Conservation (phyloP, 1,140 invertebrate genomes). For the Trichogramma pretiosum region DNA sequence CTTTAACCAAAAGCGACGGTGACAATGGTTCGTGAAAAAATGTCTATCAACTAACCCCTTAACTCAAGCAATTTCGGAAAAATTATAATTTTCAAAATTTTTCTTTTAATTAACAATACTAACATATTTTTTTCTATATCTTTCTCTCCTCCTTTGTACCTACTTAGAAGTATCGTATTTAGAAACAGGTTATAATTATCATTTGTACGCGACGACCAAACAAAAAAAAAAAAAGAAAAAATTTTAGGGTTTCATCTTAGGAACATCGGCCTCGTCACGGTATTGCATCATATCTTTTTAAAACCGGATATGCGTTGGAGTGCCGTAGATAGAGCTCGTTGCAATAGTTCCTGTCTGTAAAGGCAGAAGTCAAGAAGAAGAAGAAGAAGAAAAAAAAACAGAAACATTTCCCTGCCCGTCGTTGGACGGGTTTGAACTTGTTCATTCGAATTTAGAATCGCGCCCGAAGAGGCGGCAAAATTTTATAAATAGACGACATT, state of each 20-base stretch:
- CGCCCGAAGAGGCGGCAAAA: no score
- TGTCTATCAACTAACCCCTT: not conserved
- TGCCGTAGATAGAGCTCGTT: not conserved
- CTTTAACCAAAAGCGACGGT: not conserved
- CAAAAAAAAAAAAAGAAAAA: no score
- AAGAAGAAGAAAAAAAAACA: not conserved
- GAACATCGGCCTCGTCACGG: no score
- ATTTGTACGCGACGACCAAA: no score
- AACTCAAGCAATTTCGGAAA: no score
- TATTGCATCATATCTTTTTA: no score
- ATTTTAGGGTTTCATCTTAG: no score
- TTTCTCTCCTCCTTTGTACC: no score
- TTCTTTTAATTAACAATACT: not conserved
- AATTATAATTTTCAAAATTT: not conserved
- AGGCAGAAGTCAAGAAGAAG: not conserved
- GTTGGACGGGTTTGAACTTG: not conserved
- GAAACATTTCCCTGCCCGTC: not conserved
- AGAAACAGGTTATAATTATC: no score
- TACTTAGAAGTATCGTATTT: no score
- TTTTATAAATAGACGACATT: no score
- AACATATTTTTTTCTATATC: no score
- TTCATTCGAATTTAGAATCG: not conserved
- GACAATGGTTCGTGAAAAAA: conserved; percentile 7
- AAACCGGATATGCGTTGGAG: not conserved
- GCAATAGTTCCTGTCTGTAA: not conserved